Base-by-base conservation (phyloP, 2,797 vertebrate genomes). In the Phrynocephalus forsythii region DNA sequence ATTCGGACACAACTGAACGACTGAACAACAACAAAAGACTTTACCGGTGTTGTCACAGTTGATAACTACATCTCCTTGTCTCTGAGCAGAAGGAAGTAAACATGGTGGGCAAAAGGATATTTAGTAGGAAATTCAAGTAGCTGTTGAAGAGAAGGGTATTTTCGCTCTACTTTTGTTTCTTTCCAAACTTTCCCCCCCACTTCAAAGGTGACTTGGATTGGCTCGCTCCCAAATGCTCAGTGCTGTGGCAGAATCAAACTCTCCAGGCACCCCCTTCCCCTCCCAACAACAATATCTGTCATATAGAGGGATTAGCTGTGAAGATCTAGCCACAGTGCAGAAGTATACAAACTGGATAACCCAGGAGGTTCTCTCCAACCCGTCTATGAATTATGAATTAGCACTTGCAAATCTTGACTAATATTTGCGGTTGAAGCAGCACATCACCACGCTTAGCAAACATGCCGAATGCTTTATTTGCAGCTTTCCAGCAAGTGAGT, bases 361-460 rank as follows among this genome's bases (percentile, higher is more conserved):
- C 88, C 86, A 81, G 0, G 88, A 86, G 89, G 80, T 44, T 82
- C 79, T 85, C 16, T 0, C 82, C 0, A 48, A 84, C 84, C 89
- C 20, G 0, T 1, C 85, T 78, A 76, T 82, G 91, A 84, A 82
- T 75, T 87, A 0, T 28, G 88, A 8, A 92, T 93, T 16, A 30
- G 80, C 11, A 28, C 60, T 33, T 18, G 87, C 81, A 90, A 90
- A 92, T 90, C 92, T 76, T 60, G 1, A 4, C 92, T 83, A 87
- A 90, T 87, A 88, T 94, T 94, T 93, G 88, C 88, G 30, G 6
- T 16, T 79, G 84, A 82, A 92, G 16, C 76, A 83, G 84, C 93
- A 18, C 90, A 92, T 92, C 60, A 0, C 30, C 1, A 44, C 87
- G 93, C 90, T 93, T 79, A 89, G 88, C 82, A 22, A 84, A 94